Base-by-base conservation (phyloP, 2,113 vertebrate genomes). In the Plectropomus leopardus region DNA sequence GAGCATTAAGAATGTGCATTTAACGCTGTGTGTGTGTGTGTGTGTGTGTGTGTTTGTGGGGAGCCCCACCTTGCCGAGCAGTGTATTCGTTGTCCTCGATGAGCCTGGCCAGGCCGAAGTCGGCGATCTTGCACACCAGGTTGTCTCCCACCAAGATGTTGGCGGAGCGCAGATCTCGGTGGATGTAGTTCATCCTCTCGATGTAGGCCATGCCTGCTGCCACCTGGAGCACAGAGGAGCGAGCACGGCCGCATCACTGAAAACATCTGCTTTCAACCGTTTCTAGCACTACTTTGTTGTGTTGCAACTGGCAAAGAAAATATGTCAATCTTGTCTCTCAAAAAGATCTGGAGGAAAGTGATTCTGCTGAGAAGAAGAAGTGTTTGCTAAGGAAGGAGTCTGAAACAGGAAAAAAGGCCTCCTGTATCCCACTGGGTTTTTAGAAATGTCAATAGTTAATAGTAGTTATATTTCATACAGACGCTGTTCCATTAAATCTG, bases 51-150 rank as follows among this genome's bases (percentile, higher is more conserved):
- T 59, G n/a, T 11, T n/a, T 44, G 2, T 45, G 15, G 30, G 24
- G 24, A 30, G 69, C 4, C 89, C 74, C 88, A 99, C 98, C 98
- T 96, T 99, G 98, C 74, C 98, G 96, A 34, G 98, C 98, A 0
- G 97, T 99, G 91, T 99, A 99, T 61, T 99, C 98, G 0, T 99
- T 99, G 92, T 99, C 98, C 88, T 99, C 98, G 64, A 99, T 99
- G 86, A 99, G 93, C 69, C 98, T 93, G 75, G 98, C 98, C 91
- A 99, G 86, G 28, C 98, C 98, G 0, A 99, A 99, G 90, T 99
- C 98, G 0, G 98, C 98, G 47, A 99, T 99, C 95, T 99, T 99
- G 91, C 98, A 99, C 85, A 97, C 97, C 13, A 98, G 93, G 85
- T 96, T 97, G 50, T 99, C 98, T 14, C 96, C 97, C 26, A 99